These are phyloP conservation scores for Lissocephala sabroskyi DNA, from an alignment of 2,888 invertebrate species.

Conservation along the genomic window DNA sequence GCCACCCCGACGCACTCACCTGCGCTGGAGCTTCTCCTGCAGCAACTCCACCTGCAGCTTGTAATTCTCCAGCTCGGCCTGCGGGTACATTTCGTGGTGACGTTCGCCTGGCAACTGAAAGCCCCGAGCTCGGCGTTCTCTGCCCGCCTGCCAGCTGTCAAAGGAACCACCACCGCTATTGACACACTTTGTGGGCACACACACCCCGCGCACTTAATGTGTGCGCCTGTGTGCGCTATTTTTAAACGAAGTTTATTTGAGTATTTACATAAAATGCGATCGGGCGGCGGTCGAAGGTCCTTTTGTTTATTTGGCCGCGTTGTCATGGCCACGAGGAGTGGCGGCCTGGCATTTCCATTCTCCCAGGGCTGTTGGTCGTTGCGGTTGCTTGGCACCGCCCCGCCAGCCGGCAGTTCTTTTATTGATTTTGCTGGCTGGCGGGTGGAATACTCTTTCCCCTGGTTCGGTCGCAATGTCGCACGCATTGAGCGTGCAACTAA, in stretches of 20 bases:
- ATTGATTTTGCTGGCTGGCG: slow-evolving; percentile 39
- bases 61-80: slow-evolving; percentile 71
- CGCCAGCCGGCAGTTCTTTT: slow-evolving; percentile 30
- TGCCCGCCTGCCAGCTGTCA: background rate
- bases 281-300: background rate
- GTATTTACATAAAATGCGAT: slow-evolving; percentile 34
- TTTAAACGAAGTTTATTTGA: slow-evolving; percentile 49
- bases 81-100: slow-evolving; percentile 62
- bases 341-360: background rate
- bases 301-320: slow-evolving; percentile 52
- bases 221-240: slow-evolving; percentile 47
- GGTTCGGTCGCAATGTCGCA: slow-evolving; percentile 30
- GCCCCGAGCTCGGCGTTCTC: slow-evolving; percentile 11
- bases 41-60: slow-evolving; percentile 71
- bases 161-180: slow-evolving; percentile 27
- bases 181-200: slow-evolving; percentile 40
- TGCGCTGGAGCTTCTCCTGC: slow-evolving; percentile 70
- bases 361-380: slow-evolving; percentile 44
- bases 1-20: slow-evolving; percentile 50
- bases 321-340: slow-evolving; percentile 35
- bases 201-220: slow-evolving; percentile 21
- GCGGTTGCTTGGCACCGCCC: slow-evolving; percentile 65
- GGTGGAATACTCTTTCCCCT: background rate
- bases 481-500: slow-evolving; percentile 34
- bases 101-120: slow-evolving; percentile 13